These are phyloP conservation scores for Labia minor DNA, from an alignment of 2,888 invertebrate genomes.

Conservation along the genomic window DNA sequence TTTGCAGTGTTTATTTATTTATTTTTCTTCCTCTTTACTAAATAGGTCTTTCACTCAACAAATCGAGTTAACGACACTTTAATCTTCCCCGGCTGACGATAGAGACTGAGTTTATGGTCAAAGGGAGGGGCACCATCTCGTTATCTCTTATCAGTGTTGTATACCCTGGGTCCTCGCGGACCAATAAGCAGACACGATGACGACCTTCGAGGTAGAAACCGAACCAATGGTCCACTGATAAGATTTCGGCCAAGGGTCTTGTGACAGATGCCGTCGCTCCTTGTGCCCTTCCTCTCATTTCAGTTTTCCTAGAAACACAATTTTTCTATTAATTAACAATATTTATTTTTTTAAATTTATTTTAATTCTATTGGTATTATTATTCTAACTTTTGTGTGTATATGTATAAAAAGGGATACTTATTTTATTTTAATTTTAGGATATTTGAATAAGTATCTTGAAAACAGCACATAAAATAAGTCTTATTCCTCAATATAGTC, in stretches of 20 bases:
- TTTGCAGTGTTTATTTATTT: background rate
- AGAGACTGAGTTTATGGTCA: background rate
- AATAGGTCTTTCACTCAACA: constrained; percentile 5
- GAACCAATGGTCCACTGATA: background rate
- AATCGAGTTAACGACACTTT: constrained; percentile 4
- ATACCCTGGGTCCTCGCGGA: background rate
- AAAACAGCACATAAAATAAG: too few species aligned
- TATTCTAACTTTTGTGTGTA: too few species aligned
- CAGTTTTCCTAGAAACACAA: too few species aligned
- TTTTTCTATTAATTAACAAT: too few species aligned
- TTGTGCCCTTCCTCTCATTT: background rate
- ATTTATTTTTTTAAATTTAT: too few species aligned
- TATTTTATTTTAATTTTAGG: too few species aligned
- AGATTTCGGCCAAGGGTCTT: constrained; percentile 1
- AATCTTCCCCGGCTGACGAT: background rate
- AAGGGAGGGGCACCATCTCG: background rate
- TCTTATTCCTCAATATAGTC: too few species aligned
- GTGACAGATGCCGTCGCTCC: too few species aligned
- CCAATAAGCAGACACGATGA: background rate
- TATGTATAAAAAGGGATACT: too few species aligned
- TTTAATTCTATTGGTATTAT: too few species aligned
- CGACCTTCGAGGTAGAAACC: constrained; percentile 13
- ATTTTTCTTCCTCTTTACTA: background rate
- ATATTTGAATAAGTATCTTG: too few species aligned
- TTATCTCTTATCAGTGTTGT: background rate